Evolutionary conservation across 2,888 invertebrate genomes (phyloP).

Genomic region (Hydropsyche betteni): DNA sequence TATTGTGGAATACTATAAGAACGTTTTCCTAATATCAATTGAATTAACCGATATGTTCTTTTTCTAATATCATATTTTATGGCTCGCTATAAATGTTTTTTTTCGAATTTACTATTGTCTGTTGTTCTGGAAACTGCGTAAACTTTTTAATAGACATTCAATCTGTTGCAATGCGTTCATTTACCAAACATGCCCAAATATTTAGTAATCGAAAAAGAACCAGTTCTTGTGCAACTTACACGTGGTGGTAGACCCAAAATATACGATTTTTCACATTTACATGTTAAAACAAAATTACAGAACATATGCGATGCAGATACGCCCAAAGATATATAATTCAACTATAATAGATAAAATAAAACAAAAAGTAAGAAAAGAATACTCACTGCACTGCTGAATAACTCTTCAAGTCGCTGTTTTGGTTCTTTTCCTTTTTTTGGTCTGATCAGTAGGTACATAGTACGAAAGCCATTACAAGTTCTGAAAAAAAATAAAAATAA

Average conservation of each 20-base stretch:
- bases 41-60: too few relatives aligned
- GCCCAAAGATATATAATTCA: too few relatives aligned
- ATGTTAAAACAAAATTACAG: constrained; percentile 5
- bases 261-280: constrained; percentile 13
- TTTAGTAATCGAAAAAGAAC: constrained; percentile 38
- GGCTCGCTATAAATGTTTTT: background rate
- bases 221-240: constrained; percentile 39
- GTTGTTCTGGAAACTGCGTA: background rate
- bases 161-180: constrained; percentile 30
- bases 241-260: constrained; percentile 26
- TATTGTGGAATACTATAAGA: background rate
- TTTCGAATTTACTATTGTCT: constrained; percentile 5
- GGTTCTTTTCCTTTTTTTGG: constrained; percentile 86
- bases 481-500: constrained; percentile 56
- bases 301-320: background rate
- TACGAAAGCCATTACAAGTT: constrained; percentile 77
- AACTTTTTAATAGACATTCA: background rate
- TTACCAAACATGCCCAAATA: constrained; percentile 33
- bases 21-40: background rate
- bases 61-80: background rate
- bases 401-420: constrained; percentile 78
- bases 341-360: background rate
- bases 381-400: constrained; percentile 84
- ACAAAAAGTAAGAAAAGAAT: background rate
- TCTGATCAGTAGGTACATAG: constrained; percentile 84